Conservation (phyloP, 2,797 vertebrate species). For the Serranus cabrilla region DNA sequence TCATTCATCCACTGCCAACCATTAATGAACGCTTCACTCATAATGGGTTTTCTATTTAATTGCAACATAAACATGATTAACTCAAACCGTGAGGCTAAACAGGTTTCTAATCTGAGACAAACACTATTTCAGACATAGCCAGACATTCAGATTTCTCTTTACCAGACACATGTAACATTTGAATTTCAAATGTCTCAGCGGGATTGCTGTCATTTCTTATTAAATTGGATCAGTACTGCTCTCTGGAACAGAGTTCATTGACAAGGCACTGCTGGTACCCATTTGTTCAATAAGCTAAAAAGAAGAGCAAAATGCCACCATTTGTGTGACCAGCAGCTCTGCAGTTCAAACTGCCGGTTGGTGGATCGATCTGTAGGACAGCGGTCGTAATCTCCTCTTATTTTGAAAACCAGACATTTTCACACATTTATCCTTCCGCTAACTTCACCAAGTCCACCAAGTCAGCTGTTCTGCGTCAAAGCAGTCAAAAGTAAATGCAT, state of each 20-base stretch:
- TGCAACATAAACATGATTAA: conserved; percentile 66
- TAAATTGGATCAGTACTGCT: background rate
- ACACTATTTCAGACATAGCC: background rate
- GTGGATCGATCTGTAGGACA: too few species aligned
- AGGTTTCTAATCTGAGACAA: conserved; percentile 11
- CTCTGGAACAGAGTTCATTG: background rate
- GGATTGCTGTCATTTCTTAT: background rate
- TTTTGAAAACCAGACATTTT: too few species aligned
- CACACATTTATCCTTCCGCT: too few species aligned
- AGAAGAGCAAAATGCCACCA: background rate
- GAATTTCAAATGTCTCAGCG: background rate
- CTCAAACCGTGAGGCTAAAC: conserved; percentile 33
- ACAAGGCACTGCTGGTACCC: background rate
- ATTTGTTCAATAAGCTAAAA: conserved; percentile 12
- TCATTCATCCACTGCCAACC: conserved; percentile 59
- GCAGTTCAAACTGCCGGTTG: too few species aligned
- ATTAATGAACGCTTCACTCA: conserved; percentile 48
- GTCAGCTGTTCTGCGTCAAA: too few species aligned
- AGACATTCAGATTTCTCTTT: background rate
- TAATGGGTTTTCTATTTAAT: conserved; percentile 53
- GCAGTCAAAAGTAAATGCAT: too few species aligned
- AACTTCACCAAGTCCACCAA: too few species aligned
- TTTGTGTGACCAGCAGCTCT: background rate
- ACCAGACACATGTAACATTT: background rate
- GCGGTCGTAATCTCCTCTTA: too few species aligned